Percentiles rank a stretch among this genome's conserved stretches.
phyloP scores from a whole-genome alignment of 2,797 vertebrate species.

The Pangasius mekongensis region DNA sequence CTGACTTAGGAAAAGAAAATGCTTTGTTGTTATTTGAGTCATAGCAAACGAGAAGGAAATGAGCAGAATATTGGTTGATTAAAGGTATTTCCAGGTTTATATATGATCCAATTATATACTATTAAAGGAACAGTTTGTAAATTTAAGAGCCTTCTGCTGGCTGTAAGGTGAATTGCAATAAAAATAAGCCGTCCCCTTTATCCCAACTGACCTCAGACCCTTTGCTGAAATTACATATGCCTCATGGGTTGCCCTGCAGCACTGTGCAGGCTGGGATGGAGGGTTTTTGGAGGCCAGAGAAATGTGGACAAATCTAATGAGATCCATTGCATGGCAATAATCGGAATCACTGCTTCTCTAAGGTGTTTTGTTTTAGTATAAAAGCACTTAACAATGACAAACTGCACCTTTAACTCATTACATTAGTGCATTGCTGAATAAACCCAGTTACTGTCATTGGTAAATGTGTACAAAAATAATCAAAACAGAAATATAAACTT shows the following conservation, averaged over 20 bases:
- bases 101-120: not conserved
- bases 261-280: not conserved
- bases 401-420: conserved; percentile 16
- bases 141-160: not conserved
- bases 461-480: not conserved
- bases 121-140: conserved; percentile 29
- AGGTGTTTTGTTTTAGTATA: not conserved
- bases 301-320: not conserved
- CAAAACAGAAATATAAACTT: not conserved
- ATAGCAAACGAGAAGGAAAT: conserved; percentile 11
- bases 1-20: conserved; percentile 27
- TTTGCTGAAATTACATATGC: not conserved
- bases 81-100: conserved; percentile 15
- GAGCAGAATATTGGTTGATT: conserved; percentile 17
- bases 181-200: not conserved
- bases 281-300: not conserved
- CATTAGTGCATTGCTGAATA: conserved; percentile 7
- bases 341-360: not conserved
- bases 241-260: not conserved
- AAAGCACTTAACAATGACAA: conserved; percentile 27
- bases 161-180: not conserved
- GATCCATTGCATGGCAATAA: not conserved
- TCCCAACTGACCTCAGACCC: not conserved
- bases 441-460: not conserved
- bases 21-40: not conserved